Evolutionary conservation across 2,797 vertebrate genomes (phyloP).

Genomic region (Lepilemur septentrionalis): DNA sequence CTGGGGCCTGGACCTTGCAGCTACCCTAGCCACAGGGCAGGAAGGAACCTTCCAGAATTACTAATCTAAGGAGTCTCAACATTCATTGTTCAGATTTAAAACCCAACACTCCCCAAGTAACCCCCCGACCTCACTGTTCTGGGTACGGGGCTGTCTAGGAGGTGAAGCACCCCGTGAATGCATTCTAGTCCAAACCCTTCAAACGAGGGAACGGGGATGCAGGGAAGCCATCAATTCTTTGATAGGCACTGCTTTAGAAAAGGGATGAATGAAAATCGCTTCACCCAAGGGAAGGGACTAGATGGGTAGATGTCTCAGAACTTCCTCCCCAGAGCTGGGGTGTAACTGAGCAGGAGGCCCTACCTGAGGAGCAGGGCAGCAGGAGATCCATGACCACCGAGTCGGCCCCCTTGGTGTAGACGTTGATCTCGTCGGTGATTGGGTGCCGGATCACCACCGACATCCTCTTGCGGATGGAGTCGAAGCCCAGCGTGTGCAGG

Average conservation of each 20-base stretch:
- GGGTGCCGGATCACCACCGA: constrained; percentile 97
- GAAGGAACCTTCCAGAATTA: background rate
- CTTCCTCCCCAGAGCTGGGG: background rate
- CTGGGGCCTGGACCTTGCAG: background rate
- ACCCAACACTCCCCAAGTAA: background rate
- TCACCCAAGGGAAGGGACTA: too few relatives aligned
- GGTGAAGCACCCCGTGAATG: too few relatives aligned
- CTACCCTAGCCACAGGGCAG: background rate
- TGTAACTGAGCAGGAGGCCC: background rate
- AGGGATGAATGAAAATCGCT: background rate
- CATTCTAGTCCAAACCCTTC: background rate
- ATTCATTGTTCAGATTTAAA: background rate
- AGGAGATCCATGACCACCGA: constrained; percentile 96
- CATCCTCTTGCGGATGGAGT: constrained; percentile 96
- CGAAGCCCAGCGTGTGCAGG: constrained; percentile 96
- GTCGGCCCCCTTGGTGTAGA: constrained; percentile 99
- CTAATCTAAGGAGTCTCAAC: background rate
- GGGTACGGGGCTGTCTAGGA: background rate
- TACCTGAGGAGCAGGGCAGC: constrained; percentile 92
- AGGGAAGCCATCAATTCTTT: background rate
- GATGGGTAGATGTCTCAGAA: background rate
- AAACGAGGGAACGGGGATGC: background rate
- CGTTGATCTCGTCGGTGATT: constrained; percentile 94
- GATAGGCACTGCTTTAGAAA: too few relatives aligned
- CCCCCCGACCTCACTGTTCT: too few relatives aligned